Evolutionary conservation across 1,140 invertebrate genomes (phyloP), one percentile per base, ranked within the genome.

Genomic region (Littorina saxatilis): DNA sequence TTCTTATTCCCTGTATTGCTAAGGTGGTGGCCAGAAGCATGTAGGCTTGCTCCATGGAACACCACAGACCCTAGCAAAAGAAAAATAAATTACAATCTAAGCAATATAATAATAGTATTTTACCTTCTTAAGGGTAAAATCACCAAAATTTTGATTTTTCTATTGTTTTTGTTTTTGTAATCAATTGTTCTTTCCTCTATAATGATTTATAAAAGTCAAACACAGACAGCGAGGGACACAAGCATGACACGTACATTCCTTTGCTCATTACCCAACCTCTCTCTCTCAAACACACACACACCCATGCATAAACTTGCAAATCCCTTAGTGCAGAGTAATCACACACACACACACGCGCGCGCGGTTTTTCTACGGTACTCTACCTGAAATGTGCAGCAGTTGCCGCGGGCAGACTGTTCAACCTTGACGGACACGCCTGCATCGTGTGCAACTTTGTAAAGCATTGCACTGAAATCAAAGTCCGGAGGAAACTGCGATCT

Each of bases 401-500:
- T 47, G 23, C 52, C 32, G 27, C 35, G 29, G 17, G 27, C 43
- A 76, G 40, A 13, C 9, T 47, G 43, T 66, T 63, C 43, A 11
- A 11, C 23, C 15, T 73, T 39, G 47, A 85, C 55, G 20, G 23
- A 4, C 47, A 85, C 83, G 20, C 81, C 81, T 52, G 83, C 81
- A 72, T 85, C 81, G 17, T 82, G 52, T 37, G 81, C 70, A 61
- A 82, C 78, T 52, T 78, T 80, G 17, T 39, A 74, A 37, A 85
- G 39, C 78, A 82, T 82, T 5, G 78, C 52, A 73, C 80, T 73
- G 78, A 82, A 85, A 72, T 85, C 83, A 81, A 82, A 82, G n/a
- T 80, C 83, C n/a, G 47, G 13, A 35, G 81, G 79, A 74, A 82
- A 85, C 52, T 58, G 80, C 43, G 23, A 47, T 35, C 50, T 32